Percentiles rank a stretch among this genome's conserved stretches.
Evolutionary conservation across 2,797 vertebrate genomes (phyloP).

Genomic region (Chrosomus eos): DNA sequence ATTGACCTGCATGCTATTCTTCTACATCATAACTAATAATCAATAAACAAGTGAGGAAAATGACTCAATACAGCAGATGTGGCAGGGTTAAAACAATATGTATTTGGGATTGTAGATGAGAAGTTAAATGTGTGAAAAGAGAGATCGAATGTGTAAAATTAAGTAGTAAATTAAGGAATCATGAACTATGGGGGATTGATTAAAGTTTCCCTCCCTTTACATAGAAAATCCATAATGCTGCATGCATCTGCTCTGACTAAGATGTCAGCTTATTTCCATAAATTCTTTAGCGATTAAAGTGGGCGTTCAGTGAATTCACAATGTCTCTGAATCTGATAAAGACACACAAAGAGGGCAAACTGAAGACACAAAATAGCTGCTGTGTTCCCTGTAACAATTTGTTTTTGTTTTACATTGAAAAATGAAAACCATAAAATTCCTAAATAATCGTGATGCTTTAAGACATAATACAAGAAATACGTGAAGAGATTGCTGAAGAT

Average conservation of each 20-base stretch:
- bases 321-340: constrained; percentile 62
- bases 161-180: no score
- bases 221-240: constrained; percentile 32
- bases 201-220: constrained; percentile 1
- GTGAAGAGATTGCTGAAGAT: not conserved
- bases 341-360: constrained; percentile 57
- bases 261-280: constrained; percentile 63
- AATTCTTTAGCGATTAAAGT: constrained; percentile 73
- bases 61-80: not conserved
- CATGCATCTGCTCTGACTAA: constrained; percentile 62
- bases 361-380: constrained; percentile 59
- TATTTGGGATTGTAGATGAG: not conserved
- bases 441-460: not conserved
- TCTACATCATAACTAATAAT: not conserved
- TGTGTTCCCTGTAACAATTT: constrained; percentile 58
- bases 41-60: not conserved
- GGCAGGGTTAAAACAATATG: not conserved
- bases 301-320: constrained; percentile 73
- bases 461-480: not conserved
- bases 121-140: not conserved
- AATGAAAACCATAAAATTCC: not conserved
- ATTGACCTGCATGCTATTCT: no score
- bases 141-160: not conserved
- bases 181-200: not conserved
- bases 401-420: constrained; percentile 22